Percentiles rank a stretch among this genome's conserved stretches.
These are phyloP conservation scores for Arenaria interpres DNA, from an alignment of 2,113 vertebrate genomes.

Conservation along the genomic window DNA sequence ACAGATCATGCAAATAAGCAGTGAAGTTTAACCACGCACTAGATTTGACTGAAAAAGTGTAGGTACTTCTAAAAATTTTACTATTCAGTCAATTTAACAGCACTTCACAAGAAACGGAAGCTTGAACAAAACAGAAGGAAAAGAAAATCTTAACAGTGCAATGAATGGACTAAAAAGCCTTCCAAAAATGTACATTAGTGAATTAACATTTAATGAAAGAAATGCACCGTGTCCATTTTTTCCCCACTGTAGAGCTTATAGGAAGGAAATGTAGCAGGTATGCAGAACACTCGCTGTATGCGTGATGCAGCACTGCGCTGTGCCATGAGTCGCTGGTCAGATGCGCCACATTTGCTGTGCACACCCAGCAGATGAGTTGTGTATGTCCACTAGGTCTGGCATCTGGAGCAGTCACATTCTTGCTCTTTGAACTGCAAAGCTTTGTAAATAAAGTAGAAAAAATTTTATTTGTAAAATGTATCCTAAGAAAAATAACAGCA, in stretches of 20 bases:
- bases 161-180: not conserved
- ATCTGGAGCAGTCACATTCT: fast-evolving
- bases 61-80: not conserved
- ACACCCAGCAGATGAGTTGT: not conserved
- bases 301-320: not conserved
- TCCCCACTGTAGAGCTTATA: fast-evolving
- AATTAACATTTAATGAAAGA: not conserved
- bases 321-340: too few species aligned
- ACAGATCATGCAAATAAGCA: not conserved
- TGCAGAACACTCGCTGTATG: fast-evolving
- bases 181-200: not conserved
- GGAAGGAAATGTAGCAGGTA: not conserved
- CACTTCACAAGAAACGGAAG: not conserved
- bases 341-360: not conserved
- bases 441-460: not conserved
- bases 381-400: not conserved
- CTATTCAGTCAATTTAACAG: not conserved
- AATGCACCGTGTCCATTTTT: not conserved
- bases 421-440: not conserved
- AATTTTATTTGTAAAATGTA: not conserved
- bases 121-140: not conserved
- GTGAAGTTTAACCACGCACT: not conserved
- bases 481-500: not conserved
- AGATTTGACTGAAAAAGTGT: not conserved
- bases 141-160: not conserved